Conservation (phyloP, 1,140 invertebrate genomes). For the Lepidurus arcticus region DNA sequence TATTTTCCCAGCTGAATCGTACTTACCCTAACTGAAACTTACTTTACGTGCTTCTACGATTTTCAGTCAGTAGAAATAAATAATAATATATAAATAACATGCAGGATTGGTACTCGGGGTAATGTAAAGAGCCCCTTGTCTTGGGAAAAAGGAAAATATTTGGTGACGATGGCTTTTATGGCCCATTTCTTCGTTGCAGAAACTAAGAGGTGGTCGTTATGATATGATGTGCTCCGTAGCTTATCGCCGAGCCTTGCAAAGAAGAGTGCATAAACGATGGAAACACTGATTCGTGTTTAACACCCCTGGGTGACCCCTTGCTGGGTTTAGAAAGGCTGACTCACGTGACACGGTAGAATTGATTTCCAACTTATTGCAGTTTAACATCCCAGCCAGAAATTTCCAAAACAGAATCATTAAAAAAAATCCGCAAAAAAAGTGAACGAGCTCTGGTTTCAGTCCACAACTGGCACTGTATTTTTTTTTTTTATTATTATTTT, state of each 20-base stretch:
- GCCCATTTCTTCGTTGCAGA: too few relatives aligned
- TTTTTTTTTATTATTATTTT: too few relatives aligned
- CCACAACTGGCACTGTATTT: not conserved
- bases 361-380: not conserved
- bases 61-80: too few relatives aligned
- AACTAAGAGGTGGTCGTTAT: too few relatives aligned
- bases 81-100: too few relatives aligned
- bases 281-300: slow-evolving; percentile 13
- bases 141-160: too few relatives aligned
- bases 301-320: slow-evolving; percentile 20
- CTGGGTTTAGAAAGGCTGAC: slow-evolving; percentile 4
- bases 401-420: not conserved
- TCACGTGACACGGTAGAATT: slow-evolving; percentile 19
- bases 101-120: too few relatives aligned
- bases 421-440: not conserved
- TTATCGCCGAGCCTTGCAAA: not conserved
- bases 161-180: too few relatives aligned
- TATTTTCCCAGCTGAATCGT: too few relatives aligned
- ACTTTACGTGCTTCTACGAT: not conserved
- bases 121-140: too few relatives aligned
- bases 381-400: not conserved
- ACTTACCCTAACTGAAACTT: not conserved
- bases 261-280: not conserved
- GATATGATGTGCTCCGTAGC: not conserved
- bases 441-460: not conserved